Base-by-base conservation (phyloP, 2,888 invertebrate genomes). In the Hyposoter didymator region DNA sequence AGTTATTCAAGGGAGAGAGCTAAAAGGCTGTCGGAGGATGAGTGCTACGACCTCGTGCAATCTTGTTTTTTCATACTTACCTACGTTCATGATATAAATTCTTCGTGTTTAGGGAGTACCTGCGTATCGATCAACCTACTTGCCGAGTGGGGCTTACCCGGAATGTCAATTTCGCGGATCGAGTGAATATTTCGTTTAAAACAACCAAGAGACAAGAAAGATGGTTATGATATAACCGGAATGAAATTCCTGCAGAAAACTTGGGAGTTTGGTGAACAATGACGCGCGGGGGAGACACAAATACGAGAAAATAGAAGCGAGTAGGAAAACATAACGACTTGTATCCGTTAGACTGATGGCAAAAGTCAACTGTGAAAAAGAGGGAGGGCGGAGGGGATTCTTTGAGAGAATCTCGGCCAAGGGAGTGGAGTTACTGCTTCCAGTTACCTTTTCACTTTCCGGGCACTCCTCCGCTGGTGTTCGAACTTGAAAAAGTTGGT, bases 1-100 rank as follows among this genome's bases (percentile, higher is more conserved):
- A 92, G 89, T 91, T 92, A 87, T 89, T 88, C 85, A 78, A 87
- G 86, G 70, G 78, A 84, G 89, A 89, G 89, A 89, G 89, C n/a
- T 39, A 39, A 49, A 49, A 47, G 52, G 70, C 52, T 79, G 66
- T 43, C 45, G 67, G 69, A 79, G 62, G 59, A 49, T 69, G 49
- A 80, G 47, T 49, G 52, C 22, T 66, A 62, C 43, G 55, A 52
- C 59, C 80, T 39, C 59, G 43, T 32, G 74, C 78, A 75, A 87
- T 84, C 83, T 79, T 78, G 67, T 39, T 43, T 28, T 78, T 73
- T 47, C 35, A 82, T 84, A 84, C 78, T 84, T 82, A 82, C 78
- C 84, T 86, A 67, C 67, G 55, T 45, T 66, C 75, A 85, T 75
- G 74, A 74, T 83, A 82, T 4, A 39, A 76, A 66, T 32, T 22